phyloP scores from a whole-genome alignment of 2,888 invertebrate genomes.

The Andricus quercusramuli region DNA sequence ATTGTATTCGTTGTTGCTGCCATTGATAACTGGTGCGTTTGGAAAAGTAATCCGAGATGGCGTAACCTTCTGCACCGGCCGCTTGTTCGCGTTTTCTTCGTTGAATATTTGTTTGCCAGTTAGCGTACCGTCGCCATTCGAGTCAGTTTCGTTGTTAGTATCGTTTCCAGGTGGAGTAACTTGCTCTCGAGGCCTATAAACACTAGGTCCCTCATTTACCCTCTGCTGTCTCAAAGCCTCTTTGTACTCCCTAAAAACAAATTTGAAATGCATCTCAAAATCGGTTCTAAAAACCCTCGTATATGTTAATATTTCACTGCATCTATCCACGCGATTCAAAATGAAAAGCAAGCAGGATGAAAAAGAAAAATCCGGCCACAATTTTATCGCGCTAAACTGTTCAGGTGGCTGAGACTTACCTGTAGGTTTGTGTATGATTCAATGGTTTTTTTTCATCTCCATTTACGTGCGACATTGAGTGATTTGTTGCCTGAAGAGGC shows the following conservation, averaged over 20 bases:
- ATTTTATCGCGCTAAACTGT: not conserved
- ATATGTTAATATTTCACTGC: not conserved
- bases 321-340: slow-evolving; percentile 40
- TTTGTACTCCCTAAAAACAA: slow-evolving; percentile 88
- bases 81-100: slow-evolving; percentile 80
- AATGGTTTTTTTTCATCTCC: slow-evolving; percentile 85
- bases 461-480: slow-evolving; percentile 76
- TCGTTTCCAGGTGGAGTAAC: slow-evolving; percentile 79
- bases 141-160: slow-evolving; percentile 66
- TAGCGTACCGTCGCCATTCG: slow-evolving; percentile 55
- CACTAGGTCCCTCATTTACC: slow-evolving; percentile 85
- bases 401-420: slow-evolving; percentile 79
- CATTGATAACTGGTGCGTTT: slow-evolving; percentile 71
- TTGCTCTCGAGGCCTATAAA: slow-evolving; percentile 86
- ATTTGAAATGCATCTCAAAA: slow-evolving; percentile 43
- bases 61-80: slow-evolving; percentile 89
- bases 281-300: too few species aligned
- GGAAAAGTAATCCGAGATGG: slow-evolving; percentile 85
- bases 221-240: slow-evolving; percentile 93
- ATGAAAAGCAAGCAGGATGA: slow-evolving; percentile 43
- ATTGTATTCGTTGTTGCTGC: slow-evolving; percentile 71
- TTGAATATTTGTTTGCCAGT: slow-evolving; percentile 69
- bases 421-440: slow-evolving; percentile 88
- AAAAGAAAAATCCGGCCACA: not conserved
- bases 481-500: slow-evolving; percentile 64